These are phyloP conservation scores for Rhinolophus sinicus DNA, from an alignment of 2,113 vertebrate genomes.

Conservation along the genomic window DNA sequence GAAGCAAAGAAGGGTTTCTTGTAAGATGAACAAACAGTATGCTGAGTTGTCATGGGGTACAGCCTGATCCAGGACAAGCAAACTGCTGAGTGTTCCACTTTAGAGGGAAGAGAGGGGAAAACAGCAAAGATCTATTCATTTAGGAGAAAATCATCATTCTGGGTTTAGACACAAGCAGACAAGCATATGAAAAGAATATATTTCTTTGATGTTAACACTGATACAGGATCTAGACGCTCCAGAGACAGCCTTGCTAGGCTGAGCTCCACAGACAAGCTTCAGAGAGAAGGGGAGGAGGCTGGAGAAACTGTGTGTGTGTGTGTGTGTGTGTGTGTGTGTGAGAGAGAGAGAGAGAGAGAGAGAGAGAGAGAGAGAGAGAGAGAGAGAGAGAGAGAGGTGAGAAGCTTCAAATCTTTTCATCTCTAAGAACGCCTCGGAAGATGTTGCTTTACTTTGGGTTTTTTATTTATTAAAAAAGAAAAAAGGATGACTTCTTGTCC, in stretches of 20 bases:
- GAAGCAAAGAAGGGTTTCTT: constrained; percentile 66
- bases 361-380: too few relatives aligned
- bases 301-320: not conserved
- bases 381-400: too few relatives aligned
- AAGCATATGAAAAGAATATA: constrained; percentile 77
- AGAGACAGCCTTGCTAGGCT: constrained; percentile 50
- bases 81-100: constrained; percentile 47
- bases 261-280: constrained; percentile 53
- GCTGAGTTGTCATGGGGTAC: constrained; percentile 27
- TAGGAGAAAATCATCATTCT: constrained; percentile 77
- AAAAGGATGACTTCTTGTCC: not conserved
- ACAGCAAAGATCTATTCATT: constrained; percentile 72
- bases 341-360: too few relatives aligned
- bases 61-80: constrained; percentile 48
- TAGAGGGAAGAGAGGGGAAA: not conserved
- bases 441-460: constrained; percentile 23
- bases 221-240: constrained; percentile 47
- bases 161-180: constrained; percentile 78
- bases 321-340: not conserved
- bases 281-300: not conserved
- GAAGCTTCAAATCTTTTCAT: constrained; percentile 57
- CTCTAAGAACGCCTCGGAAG: constrained; percentile 52
- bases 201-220: constrained; percentile 81
- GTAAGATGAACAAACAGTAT: not conserved
- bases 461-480: not conserved